Evolutionary conservation across 2,113 vertebrate species (phyloP), one percentile per base, ranked within the genome.

Genomic region (Gnathonemus echidnorhynchus): DNA sequence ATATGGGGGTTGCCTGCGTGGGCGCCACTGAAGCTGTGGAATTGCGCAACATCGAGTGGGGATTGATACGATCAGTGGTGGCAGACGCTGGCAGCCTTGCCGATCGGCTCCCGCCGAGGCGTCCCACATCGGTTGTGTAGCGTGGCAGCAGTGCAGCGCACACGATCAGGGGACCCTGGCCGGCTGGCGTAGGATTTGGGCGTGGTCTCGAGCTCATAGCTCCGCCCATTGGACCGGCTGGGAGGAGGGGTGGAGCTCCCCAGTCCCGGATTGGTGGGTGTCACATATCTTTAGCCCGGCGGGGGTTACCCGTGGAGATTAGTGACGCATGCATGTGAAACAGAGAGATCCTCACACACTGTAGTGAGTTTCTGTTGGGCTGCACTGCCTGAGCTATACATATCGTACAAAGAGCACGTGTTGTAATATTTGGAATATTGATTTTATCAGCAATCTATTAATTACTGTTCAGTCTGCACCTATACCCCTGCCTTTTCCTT

Each of bases 31-130:
- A 84, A 7, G 19, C 21, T 13, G n/a, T 1, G 4, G 13, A 45
- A 1, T 21, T 21, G 53, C 19, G 19, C 19, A 21, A n/a, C 35
- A 77, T 31, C 35, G 1, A 84, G 89, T 90, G 90, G 86, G 74
- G 92, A 93, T 50, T 90, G 3, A 87, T 89, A 80, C 88, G 89
- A 91, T 86, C 74, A 74, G 74, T 74, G 45, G 83, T 49, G 80
- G 52, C 15, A 24, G 49, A 19, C 9, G 48, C 7, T 8, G 11
- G 49, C 17, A 19, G 27, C 31, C 10, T 15, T 11, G 58, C 9
- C 4, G 58, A 24, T 49, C 3, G 10, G n/a, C 48, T 45, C n/a
- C n/a, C 46, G 4, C 17, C 3, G 11, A 6, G 21, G 5, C 2
- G n/a, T 4, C n/a, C 9, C n/a, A 1, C 62, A 11, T n/a, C 13